These are phyloP conservation scores for Struthio camelus DNA, from an alignment of 2,113 vertebrate genomes.

Conservation along the genomic window DNA sequence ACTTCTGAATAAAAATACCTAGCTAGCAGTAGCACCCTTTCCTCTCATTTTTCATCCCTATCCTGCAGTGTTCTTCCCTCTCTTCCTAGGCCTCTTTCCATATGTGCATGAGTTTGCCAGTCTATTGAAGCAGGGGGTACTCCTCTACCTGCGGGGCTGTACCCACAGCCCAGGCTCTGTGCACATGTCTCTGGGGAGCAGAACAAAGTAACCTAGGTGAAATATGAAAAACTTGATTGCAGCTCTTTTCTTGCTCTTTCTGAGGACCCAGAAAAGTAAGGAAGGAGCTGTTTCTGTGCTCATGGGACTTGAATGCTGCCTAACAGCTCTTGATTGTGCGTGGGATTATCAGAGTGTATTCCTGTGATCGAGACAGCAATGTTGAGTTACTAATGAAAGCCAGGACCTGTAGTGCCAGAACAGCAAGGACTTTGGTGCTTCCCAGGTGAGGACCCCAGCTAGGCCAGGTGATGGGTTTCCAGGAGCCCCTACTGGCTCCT, in stretches of 20 bases:
- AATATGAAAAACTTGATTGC: background rate
- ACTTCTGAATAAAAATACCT: background rate
- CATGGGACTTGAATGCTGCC: background rate
- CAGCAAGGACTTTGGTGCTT: background rate
- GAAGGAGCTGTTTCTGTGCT: background rate
- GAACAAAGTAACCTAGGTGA: background rate
- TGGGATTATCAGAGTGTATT: background rate
- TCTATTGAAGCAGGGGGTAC: background rate
- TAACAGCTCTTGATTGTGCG: background rate
- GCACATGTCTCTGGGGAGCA: background rate
- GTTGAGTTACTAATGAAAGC: background rate
- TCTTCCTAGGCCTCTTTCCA: background rate
- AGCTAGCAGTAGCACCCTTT: constrained; percentile 2
- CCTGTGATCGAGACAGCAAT: background rate
- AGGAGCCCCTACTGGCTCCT: background rate
- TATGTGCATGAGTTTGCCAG: background rate
- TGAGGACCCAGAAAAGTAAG: background rate
- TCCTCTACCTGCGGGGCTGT: background rate
- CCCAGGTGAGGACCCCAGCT: background rate
- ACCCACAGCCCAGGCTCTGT: background rate
- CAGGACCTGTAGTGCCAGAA: background rate
- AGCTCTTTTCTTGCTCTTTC: background rate
- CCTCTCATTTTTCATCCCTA: background rate
- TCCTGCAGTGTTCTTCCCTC: background rate
- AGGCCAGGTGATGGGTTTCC: background rate